Conservation (phyloP, 2,888 invertebrate species). For the Caenorhabditis wallacei region DNA sequence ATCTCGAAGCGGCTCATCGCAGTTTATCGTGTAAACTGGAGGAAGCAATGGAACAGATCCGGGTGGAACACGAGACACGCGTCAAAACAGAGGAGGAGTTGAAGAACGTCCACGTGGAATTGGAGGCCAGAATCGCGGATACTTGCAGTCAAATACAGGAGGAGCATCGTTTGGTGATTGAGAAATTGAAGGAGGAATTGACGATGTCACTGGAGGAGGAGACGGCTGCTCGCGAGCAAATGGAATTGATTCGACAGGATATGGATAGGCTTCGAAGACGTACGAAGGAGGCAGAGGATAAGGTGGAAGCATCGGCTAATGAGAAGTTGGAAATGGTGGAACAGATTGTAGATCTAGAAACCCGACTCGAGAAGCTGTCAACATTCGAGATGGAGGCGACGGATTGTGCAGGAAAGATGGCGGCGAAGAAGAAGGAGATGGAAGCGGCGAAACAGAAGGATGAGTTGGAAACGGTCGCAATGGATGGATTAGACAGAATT, state of each 20-base stretch:
- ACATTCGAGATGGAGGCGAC: conserved; percentile 34
- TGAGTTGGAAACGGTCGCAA: conserved; percentile 26
- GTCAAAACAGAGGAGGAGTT: not conserved
- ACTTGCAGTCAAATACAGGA: conserved; percentile 13
- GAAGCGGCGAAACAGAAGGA: conserved; percentile 10
- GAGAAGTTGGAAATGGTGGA: conserved; percentile 35
- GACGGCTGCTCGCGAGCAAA: conserved; percentile 4
- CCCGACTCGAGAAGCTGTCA: conserved; percentile 27
- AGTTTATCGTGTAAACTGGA: no score
- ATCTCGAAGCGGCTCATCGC: conserved; percentile 11
- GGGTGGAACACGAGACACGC: no score
- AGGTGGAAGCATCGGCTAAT: conserved; percentile 1
- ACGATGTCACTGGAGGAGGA: conserved; percentile 28
- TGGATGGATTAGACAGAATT: conserved; percentile 46
- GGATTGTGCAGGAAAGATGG: conserved; percentile 24
- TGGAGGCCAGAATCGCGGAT: conserved; percentile 27
- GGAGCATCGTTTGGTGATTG: not conserved
- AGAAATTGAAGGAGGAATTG: conserved; percentile 18
- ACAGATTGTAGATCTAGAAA: conserved; percentile 18
- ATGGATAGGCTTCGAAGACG: conserved; percentile 1
- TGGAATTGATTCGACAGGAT: conserved; percentile 20
- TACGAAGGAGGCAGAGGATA: conserved; percentile 35
- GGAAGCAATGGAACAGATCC: conserved; percentile 1
- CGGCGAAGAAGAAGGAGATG: conserved; percentile 35
- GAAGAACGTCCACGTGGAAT: not conserved